A percentile compares a stretch with the other conserved stretches of the same genome.
Evolutionary conservation across 2,797 vertebrate genomes (phyloP).

Genomic region (Gymnoscopelus microlampas): DNA sequence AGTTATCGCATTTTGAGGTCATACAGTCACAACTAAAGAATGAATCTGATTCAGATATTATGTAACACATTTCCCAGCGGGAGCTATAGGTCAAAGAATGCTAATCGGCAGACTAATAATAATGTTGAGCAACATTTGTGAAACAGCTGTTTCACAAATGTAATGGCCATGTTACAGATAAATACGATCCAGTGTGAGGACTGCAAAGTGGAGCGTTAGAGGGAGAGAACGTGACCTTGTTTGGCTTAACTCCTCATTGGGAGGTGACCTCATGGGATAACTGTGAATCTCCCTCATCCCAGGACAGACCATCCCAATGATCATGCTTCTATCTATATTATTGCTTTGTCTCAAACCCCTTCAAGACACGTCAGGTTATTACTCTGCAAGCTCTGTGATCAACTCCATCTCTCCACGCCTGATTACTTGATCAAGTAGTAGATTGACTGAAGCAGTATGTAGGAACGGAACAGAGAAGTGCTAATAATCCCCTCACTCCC

Average conservation of each 20-base stretch:
- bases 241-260: constrained; percentile 27
- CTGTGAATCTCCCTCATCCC: constrained; percentile 61
- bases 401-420: constrained; percentile 63
- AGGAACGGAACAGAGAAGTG: constrained; percentile 59
- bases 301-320: constrained; percentile 40
- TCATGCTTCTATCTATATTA: constrained; percentile 10
- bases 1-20: constrained; percentile 31
- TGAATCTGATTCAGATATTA: constrained; percentile 39
- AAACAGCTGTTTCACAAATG: constrained; percentile 36
- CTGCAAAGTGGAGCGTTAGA: constrained; percentile 31
- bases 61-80: constrained; percentile 46
- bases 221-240: constrained; percentile 48
- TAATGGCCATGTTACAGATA: constrained; percentile 43
- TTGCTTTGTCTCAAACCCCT: constrained; percentile 22
- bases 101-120: constrained; percentile 62
- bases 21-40: constrained; percentile 4
- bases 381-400: constrained; percentile 64
- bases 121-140: constrained; percentile 30
- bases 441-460: constrained; percentile 59
- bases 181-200: constrained; percentile 31
- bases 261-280: constrained; percentile 42
- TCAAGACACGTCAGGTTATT: constrained; percentile 64
- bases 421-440: constrained; percentile 71
- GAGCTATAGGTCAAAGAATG: constrained; percentile 49
- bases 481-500: constrained; percentile 67